Evolutionary conservation across 2,113 vertebrate genomes (phyloP), one percentile per base, ranked within the genome.

Genomic region (Dasyprocta punctata): DNA sequence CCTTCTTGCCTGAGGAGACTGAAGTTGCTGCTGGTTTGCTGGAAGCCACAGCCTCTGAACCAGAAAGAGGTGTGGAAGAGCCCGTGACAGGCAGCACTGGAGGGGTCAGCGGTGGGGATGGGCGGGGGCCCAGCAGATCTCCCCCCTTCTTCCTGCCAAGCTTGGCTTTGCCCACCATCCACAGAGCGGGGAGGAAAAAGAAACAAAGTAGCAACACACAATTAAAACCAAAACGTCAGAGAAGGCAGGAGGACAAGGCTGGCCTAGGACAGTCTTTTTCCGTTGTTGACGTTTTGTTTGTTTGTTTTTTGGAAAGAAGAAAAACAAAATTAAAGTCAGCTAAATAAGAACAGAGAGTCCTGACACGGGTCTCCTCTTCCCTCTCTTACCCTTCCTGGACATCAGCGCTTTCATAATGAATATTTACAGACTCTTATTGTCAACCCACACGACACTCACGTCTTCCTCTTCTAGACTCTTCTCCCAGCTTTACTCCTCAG

Each of bases 361-460:
- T 7, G 52, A 0, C 22, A 4, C 0, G 44, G 30, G n/a, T 16
- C n/a, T 22, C 14, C 1, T 28, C 14, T 16, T 41, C 14, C 3
- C 6, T 54, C 30, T 20, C 87, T 47, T 28, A 22, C 1, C 19
- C 44, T 82, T 28, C 56, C 52, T 16, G 30, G 26, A 41, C 0
- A 0, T 9, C 1, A 3, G 75, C 30, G 67, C 4, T 54, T 24
- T 73, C 41, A 20, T 17, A 60, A 87, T 12, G 49, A 73, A 28
- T 58, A 14, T 61, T 7, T 47, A 41, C n/a, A 85, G 71, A 65
- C 78, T 52, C 73, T 83, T 16, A 36, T 24, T 60, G 83, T 36
- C 52, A 60, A 2, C 5, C 44, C 24, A 14, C 1, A 75, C 73
- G 89, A 54, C 17, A 17, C 9, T 7, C 22, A 3, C 16, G 12